Evolutionary conservation across 2,113 vertebrate species (phyloP).

Genomic region (Tricholaema leucomelas): DNA sequence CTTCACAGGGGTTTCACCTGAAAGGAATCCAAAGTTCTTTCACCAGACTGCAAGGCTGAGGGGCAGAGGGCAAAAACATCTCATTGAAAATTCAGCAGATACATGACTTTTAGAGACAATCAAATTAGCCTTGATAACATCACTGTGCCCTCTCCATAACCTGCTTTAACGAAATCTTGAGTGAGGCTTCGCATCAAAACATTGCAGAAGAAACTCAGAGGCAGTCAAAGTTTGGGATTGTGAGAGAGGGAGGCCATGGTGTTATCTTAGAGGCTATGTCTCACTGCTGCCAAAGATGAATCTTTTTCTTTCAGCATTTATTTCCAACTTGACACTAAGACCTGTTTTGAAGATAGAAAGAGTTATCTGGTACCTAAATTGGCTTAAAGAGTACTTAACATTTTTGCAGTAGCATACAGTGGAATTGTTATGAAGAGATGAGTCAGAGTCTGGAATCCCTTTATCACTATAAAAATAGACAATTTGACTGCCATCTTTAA

Average conservation of each 20-base stretch:
- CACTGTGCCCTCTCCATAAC: not conserved
- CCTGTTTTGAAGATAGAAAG: not conserved
- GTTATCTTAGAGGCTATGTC: not conserved
- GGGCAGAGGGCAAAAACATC: not conserved
- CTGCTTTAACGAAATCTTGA: not conserved
- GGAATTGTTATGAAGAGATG: not conserved
- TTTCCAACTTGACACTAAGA: not conserved
- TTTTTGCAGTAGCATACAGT: not conserved
- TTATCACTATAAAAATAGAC: not conserved
- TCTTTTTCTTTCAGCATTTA: not conserved
- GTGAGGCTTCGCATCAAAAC: not conserved
- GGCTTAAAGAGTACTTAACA: not conserved
- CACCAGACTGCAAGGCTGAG: not conserved
- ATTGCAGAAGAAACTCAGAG: not conserved
- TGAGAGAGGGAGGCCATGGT: not conserved
- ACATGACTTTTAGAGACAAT: not conserved
- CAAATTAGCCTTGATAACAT: not conserved
- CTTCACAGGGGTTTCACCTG: not conserved
- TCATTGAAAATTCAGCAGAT: constrained; percentile 31
- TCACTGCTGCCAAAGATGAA: not conserved
- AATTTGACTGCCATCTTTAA: not conserved
- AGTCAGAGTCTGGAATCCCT: not conserved
- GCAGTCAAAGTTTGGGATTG: not conserved
- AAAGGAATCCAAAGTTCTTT: not conserved
- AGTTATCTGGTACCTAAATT: not conserved